Conservation (phyloP, 2,113 vertebrate genomes). For the Crotalus viridis region DNA sequence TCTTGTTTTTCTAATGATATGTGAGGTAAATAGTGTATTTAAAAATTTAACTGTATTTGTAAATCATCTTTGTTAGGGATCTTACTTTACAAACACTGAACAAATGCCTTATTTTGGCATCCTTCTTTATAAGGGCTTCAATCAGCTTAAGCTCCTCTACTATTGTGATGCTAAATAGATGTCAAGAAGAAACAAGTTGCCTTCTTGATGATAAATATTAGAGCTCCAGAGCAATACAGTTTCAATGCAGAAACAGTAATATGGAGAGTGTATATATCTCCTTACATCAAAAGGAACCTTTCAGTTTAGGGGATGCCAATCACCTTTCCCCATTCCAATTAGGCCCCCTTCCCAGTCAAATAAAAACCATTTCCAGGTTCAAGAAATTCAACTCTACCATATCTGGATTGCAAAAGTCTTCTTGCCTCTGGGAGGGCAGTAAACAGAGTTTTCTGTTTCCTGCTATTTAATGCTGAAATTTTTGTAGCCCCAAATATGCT, state of each 20-base stretch:
- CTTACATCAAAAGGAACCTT: neutral
- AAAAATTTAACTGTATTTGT: neutral
- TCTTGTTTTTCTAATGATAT: neutral
- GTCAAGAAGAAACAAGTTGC: neutral
- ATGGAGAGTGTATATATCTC: neutral
- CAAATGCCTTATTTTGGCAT: neutral
- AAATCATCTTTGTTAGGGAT: neutral
- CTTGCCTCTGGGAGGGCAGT: neutral
- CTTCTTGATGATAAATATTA: neutral
- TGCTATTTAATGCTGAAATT: neutral
- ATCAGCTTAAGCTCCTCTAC: neutral
- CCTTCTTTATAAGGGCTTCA: slow-evolving; percentile 12
- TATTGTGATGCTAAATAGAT: neutral
- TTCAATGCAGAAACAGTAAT: neutral
- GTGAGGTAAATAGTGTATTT: neutral
- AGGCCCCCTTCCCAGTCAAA: neutral
- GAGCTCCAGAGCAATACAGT: neutral
- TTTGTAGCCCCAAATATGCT: neutral
- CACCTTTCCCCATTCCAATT: neutral
- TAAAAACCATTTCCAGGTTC: neutral
- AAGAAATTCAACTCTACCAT: neutral
- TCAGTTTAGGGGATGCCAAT: neutral
- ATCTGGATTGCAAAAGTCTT: neutral
- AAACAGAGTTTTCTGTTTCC: neutral
- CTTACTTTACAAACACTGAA: neutral